These are phyloP conservation scores for Rhynchophorus ferrugineus DNA, from an alignment of 1,140 invertebrate species.

Conservation along the genomic window DNA sequence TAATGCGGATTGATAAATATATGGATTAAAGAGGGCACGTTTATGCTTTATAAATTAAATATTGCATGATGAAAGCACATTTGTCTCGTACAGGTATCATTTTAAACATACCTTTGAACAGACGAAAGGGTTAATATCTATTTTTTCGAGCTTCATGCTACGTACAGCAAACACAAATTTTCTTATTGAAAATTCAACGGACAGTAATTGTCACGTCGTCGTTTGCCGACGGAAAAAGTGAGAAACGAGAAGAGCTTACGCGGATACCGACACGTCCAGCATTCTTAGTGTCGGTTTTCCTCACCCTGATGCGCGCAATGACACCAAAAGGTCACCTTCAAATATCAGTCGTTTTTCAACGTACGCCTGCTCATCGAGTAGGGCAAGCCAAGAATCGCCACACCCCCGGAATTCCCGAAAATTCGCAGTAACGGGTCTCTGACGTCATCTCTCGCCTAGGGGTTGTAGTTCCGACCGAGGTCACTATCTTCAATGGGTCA, in stretches of 20 bases:
- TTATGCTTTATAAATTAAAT: too few species aligned
- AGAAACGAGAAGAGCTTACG: too few species aligned
- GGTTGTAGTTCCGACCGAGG: background rate
- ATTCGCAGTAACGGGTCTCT: background rate
- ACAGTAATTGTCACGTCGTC: too few species aligned
- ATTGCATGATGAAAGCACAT: too few species aligned
- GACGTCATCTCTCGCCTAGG: slow-evolving; percentile 5
- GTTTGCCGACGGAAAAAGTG: too few species aligned
- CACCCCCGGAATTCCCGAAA: slow-evolving; percentile 11
- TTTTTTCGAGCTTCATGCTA: slow-evolving; percentile 10
- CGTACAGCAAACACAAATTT: background rate
- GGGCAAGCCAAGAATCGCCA: background rate
- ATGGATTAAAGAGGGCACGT: too few species aligned
- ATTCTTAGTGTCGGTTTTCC: background rate
- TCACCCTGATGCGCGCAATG: background rate
- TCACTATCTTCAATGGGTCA: too few species aligned
- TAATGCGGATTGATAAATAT: too few species aligned
- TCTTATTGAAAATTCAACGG: too few species aligned
- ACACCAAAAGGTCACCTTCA: slow-evolving; percentile 11
- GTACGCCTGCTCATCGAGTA: background rate
- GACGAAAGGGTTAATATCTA: slow-evolving; percentile 10
- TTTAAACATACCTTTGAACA: slow-evolving; percentile 14
- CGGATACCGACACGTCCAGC: too few species aligned
- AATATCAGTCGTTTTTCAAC: background rate
- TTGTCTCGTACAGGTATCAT: too few species aligned